Evolutionary conservation across 2,113 vertebrate species (phyloP).

Genomic region (Corythoichthys haematopterus): DNA sequence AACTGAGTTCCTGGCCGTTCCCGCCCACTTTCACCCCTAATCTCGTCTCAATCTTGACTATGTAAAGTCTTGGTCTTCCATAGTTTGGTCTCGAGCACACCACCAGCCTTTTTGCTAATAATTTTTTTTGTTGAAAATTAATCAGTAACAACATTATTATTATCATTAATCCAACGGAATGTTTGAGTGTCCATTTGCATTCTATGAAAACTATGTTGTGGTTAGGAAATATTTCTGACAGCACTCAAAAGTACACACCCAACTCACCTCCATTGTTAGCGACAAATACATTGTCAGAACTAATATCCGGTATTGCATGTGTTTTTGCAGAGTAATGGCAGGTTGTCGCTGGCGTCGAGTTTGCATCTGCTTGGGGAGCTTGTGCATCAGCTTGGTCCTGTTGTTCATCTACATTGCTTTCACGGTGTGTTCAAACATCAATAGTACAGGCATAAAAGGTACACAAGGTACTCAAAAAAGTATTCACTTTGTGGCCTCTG

Average conservation of each 20-base stretch:
- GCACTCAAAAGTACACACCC: neutral
- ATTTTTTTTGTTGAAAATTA: no score
- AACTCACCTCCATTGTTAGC: neutral
- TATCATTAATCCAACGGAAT: no score
- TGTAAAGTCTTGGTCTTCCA: no score
- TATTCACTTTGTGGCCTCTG: conserved; percentile 38
- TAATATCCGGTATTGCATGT: neutral
- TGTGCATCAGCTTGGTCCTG: conserved; percentile 41
- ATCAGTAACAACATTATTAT: no score
- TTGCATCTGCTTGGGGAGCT: conserved; percentile 46
- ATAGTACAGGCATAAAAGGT: accelerated
- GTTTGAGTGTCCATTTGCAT: neutral
- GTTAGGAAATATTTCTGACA: neutral
- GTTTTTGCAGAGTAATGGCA: conserved; percentile 52
- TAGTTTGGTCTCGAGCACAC: no score
- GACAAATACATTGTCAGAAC: neutral
- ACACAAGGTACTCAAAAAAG: neutral
- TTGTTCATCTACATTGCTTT: conserved; percentile 25
- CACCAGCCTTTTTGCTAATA: no score
- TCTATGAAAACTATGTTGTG: neutral
- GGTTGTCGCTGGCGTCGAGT: conserved; percentile 18
- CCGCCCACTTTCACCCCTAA: no score
- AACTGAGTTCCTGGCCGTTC: no score
- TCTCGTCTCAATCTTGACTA: no score
- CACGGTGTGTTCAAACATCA: conserved; percentile 18